Conservation (phyloP, 2,113 vertebrate genomes). For the Channa argus region DNA sequence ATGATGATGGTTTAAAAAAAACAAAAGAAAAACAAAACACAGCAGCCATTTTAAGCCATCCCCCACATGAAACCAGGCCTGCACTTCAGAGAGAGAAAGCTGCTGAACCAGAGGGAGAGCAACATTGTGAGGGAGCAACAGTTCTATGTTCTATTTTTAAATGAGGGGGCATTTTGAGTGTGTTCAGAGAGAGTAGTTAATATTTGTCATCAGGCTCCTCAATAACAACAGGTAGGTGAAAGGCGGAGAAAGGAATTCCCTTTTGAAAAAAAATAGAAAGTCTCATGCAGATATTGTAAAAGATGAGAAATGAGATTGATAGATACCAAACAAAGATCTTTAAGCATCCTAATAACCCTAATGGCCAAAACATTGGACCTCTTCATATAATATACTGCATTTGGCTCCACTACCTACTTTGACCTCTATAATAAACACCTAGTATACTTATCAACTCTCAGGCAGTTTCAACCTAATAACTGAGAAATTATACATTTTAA, state of each 20-base stretch:
- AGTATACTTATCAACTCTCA: no score
- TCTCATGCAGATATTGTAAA: neutral
- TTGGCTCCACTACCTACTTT: no score
- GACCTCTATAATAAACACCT: no score
- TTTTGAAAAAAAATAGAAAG: constrained; percentile 19
- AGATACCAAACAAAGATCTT: neutral
- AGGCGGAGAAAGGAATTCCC: constrained; percentile 34
- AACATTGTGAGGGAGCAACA: constrained; percentile 33
- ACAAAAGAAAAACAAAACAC: neutral
- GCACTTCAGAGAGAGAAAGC: constrained; percentile 16
- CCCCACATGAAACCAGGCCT: constrained; percentile 9
- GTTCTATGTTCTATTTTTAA: constrained; percentile 43
- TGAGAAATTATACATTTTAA: no score
- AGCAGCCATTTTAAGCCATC: constrained; percentile 27
- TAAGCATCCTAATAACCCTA: no score
- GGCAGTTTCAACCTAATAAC: no score
- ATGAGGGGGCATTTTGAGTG: constrained; percentile 25
- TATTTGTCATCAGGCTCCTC: constrained; percentile 14
- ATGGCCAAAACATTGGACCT: no score
- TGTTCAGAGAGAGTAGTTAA: constrained; percentile 6
- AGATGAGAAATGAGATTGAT: constrained; percentile 3
- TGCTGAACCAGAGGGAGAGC: constrained; percentile 31
- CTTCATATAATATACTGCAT: no score
- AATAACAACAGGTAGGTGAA: constrained; percentile 16
- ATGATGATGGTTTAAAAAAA: constrained; percentile 4